These are phyloP conservation scores for Coluber constrictor DNA, from an alignment of 2,797 vertebrate genomes.

Conservation along the genomic window DNA sequence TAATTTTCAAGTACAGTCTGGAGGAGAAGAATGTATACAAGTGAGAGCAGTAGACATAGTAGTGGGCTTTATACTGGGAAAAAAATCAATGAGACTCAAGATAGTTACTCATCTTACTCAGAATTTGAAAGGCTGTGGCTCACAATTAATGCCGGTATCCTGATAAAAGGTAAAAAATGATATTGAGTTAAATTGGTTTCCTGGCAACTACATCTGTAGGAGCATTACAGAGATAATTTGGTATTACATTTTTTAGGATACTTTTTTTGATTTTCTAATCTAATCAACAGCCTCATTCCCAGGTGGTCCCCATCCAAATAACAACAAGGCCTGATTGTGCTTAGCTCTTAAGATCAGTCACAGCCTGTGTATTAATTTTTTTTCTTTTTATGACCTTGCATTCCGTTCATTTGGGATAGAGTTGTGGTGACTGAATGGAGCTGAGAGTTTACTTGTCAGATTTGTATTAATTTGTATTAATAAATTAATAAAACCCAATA, in stretches of 20 bases:
- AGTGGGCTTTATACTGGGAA: neutral
- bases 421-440: neutral
- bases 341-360: neutral
- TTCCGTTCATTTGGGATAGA: neutral
- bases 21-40: neutral
- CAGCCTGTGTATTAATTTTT: neutral
- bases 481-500: conserved; percentile 28
- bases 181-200: neutral
- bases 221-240: neutral
- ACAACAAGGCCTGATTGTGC: neutral
- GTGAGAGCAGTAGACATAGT: neutral
- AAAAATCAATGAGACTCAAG: neutral
- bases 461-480: neutral
- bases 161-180: neutral
- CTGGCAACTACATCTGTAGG: neutral
- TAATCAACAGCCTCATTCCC: neutral
- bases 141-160: conserved; percentile 1
- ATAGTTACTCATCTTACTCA: neutral
- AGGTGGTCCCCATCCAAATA: neutral
- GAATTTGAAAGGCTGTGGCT: neutral
- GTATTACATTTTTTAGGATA: neutral
- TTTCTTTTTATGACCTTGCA: neutral
- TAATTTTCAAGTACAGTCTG: conserved; percentile 34
- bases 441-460: too few relatives aligned
- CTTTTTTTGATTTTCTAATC: neutral